Evolutionary conservation across 2,888 invertebrate genomes (phyloP), one percentile per base, ranked within the genome.

Genomic region (Chrysomela aeneicollis): DNA sequence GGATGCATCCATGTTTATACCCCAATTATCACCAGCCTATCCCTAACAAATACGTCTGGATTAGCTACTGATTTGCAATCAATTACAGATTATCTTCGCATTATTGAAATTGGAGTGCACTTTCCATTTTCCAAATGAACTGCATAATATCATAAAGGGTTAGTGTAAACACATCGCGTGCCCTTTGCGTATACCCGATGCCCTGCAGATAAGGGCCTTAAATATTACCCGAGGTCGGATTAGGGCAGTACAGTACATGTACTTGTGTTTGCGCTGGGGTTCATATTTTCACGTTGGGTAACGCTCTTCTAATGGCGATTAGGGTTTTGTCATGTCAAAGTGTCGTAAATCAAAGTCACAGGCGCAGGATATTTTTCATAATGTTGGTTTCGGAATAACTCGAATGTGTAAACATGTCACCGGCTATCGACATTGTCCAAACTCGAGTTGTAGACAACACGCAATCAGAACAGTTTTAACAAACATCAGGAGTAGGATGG

Each of bases 171-270:
- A 67, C 68, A 67, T 73, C 55, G 72, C 73, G 71, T 73, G 73
- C 70, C 51, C 53, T 58, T 57, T 61, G 62, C 55, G 63, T 67
- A n/a, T n/a, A 67, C 70, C 65, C 61, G 73, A 74, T 73, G 69
- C 50, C 68, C 62, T 58, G 55, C 54, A 64, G 74, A 76, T 76
- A 76, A 74, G 70, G 70, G 70, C 67, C 68, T 76, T 73, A 72
- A 73, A 76, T 73, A 74, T 73, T 73, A 74, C 71, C 69, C 69
- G 72, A 74, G 75, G 75, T 76, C 75, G 69, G 74, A 76, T 76
- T 76, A 76, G 73, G 73, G 74, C 69, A 68, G 68, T 65, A 66
- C 63, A 69, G 50, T 62, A 64, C 54, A 57, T 63, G 55, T 51
- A 46, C 37, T 57, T 32, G 17, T 57, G 12, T 55, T 30, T 18